Evolutionary conservation across 2,888 invertebrate genomes (phyloP), one percentile per base, ranked within the genome.

Genomic region (Cephus sareptanus): DNA sequence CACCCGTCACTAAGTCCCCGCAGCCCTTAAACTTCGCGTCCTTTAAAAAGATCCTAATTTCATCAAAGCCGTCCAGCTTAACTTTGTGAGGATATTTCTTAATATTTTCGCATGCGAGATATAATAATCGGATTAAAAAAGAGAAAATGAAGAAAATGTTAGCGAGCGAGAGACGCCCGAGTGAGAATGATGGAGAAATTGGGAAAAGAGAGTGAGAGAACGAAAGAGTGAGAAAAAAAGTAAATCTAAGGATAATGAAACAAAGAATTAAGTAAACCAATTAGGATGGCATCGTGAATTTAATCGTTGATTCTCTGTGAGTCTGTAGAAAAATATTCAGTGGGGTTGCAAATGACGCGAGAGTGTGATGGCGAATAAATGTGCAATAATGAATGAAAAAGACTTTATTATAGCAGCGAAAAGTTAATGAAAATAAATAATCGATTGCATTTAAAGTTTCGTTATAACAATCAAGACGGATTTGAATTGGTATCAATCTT

Each of bases 51-150:
- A 90, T 91, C 90, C 90, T 91, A 91, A 90, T 91, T 91, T 90
- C 86, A 91, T 91, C 90, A 91, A 88, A 90, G 90, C 91, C 91
- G 91, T 91, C 91, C 91, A 91, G 88, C 90, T 91, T 91, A 89
- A 90, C 89, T 88, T 88, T 86, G 89, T 89, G 89, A 90, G 88
- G 87, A 90, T 90, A 90, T 90, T 89, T 88, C 88, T 87, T 88
- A 85, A 87, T 91, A 91, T 91, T 91, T 91, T 91, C 89, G 89
- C 90, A 90, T 86, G 87, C 86, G 84, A 88, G 82, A 34, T 74
- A n/a, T 37, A 40, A 70, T 75, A 76, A 31, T 69, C 70, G 76
- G n/a, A 74, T 71, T 71, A 3, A 71, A 71, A 71, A 71, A 34
- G 15, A 70, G 13, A n/a, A n/a, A 31, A 33, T 12, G 56, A 9